Percentiles rank a stretch among this genome's conserved stretches.
phyloP scores from a whole-genome alignment of 2,797 vertebrate genomes.

The Aeoliscus strigatus region DNA sequence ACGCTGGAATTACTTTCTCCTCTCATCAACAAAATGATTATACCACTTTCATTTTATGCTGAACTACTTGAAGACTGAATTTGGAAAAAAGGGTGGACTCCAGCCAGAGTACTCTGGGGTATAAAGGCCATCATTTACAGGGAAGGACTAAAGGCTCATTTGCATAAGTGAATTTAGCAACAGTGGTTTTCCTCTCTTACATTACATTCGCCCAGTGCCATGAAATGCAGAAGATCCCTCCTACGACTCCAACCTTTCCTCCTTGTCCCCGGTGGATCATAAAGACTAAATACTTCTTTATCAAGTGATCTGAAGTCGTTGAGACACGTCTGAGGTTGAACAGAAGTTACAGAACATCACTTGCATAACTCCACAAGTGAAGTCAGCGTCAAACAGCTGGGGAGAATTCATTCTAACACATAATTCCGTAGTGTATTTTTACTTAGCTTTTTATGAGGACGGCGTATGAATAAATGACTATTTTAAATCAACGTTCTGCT shows the following conservation, averaged over 20 bases:
- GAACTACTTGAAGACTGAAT: not conserved
- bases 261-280: not conserved
- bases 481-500: no score
- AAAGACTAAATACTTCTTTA: no score
- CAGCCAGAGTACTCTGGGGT: not conserved
- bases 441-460: rapidly evolving
- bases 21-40: not conserved
- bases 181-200: no score
- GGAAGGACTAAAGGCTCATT: not conserved
- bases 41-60: slow-evolving; percentile 8
- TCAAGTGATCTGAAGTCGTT: not conserved
- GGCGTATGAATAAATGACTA: no score
- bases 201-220: not conserved
- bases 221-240: no score
- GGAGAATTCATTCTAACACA: not conserved
- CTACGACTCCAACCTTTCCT: no score
- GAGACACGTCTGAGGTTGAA: not conserved
- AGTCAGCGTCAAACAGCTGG: no score
- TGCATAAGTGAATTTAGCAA: not conserved
- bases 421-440: not conserved
- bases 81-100: not conserved
- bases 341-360: not conserved
- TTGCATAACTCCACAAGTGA: not conserved
- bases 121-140: not conserved
- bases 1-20: not conserved